Evolutionary conservation across 2,113 vertebrate species (phyloP), one percentile per base, ranked within the genome.

Genomic region (mouse (Mus musculus)): DNA sequence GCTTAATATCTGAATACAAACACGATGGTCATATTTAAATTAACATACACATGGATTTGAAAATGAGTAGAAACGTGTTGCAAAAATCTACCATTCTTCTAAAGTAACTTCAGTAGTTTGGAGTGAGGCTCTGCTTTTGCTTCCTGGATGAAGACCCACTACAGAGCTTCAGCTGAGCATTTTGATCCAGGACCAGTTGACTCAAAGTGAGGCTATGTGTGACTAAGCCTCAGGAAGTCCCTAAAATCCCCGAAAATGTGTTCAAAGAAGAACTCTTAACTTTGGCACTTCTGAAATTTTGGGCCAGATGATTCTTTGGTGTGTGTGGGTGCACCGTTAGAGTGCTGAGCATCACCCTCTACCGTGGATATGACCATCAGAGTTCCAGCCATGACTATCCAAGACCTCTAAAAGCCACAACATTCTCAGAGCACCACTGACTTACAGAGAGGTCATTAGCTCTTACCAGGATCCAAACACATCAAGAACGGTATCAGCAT

Each of bases 1-100:
- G 72, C 87, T 67, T 95, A 86, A 20, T 80, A 54, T 71, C 65
- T 76, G 78, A 97, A 96, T 96, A 61, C 93, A 93, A 95, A 71
- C 89, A 94, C 96, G 96, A 12, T 73, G 46, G 91, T 84, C 84
- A 61, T 67, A 39, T 85, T 93, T 93, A 59, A 17, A 85, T 95
- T 94, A 90, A 86, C 84, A 94, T 88, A 72, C 22, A 78, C 59
- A 89, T 72, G 91, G 69, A 94, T 76, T 85, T 97, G 56, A 93
- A 96, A 95, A 84, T 82, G 84, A 95, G 3, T 95, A 65, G 89
- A 87, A 95, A 94, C 12, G 81, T 95, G 61, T 84, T 69, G 67
- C 67, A 96, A 93, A 89, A 95, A 73, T 95, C 14, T 81, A 3
- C 85, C 67, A 28, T 11, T 77, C 56, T 82, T 84, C 63, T 95